Evolutionary conservation across 2,113 vertebrate genomes (phyloP).

Genomic region (Psilopsiagon aurifrons): DNA sequence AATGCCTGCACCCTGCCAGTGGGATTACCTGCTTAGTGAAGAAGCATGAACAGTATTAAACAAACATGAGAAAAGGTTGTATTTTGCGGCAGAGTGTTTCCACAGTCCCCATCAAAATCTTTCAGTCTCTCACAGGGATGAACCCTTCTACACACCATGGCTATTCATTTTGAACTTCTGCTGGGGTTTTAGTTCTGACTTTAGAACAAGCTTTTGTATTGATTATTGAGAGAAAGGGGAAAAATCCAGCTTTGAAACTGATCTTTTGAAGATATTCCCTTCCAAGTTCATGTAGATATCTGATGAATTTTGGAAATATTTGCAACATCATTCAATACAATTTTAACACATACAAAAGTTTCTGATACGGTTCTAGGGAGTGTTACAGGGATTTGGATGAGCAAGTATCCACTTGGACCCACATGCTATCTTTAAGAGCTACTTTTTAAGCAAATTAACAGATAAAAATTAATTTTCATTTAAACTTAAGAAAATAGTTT

Average conservation of each 20-base stretch:
- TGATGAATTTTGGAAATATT: background rate
- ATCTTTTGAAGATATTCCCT: conserved; percentile 24
- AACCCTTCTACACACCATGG: background rate
- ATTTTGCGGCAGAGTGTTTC: background rate
- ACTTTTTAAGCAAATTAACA: background rate
- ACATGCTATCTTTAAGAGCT: background rate
- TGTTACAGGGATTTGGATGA: background rate
- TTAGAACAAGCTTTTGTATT: background rate
- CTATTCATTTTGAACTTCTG: conserved; percentile 26
- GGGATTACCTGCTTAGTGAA: background rate
- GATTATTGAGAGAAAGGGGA: background rate
- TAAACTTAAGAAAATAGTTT: background rate
- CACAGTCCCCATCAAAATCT: background rate
- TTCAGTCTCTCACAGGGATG: background rate
- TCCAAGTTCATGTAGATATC: background rate
- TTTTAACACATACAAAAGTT: background rate
- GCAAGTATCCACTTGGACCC: background rate
- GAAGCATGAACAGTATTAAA: background rate
- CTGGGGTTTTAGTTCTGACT: background rate
- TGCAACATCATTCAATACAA: background rate
- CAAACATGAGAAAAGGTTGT: background rate
- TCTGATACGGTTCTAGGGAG: background rate
- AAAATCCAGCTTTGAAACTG: conserved; percentile 21
- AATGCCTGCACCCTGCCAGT: accelerated
- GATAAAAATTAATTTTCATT: background rate